Evolutionary conservation across 2,113 vertebrate species (phyloP).

Genomic region (Pyxicephalus adspersus): DNA sequence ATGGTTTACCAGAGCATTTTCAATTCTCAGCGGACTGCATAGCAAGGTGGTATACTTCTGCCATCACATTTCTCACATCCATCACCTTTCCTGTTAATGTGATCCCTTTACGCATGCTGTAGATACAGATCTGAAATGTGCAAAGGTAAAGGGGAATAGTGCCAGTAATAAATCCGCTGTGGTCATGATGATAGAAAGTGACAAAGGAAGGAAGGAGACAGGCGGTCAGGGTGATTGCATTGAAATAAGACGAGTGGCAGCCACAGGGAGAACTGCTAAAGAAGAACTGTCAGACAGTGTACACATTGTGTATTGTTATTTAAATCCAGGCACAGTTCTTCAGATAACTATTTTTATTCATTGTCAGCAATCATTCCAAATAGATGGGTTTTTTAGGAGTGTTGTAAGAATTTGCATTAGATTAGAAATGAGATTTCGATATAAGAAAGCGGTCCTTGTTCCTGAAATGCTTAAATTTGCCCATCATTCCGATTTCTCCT

Average conservation of each 20-base stretch:
- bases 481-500: not conserved
- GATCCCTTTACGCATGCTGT: constrained; percentile 24
- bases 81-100: constrained; percentile 44
- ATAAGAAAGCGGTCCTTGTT: not conserved
- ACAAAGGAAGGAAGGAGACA: constrained; percentile 45
- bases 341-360: constrained; percentile 11
- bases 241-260: constrained; percentile 40
- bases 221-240: constrained; percentile 38
- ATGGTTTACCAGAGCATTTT: constrained; percentile 36
- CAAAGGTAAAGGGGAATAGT: constrained; percentile 31
- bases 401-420: not conserved
- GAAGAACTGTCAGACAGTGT: constrained; percentile 13
- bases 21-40: constrained; percentile 35
- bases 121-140: constrained; percentile 47
- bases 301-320: constrained; percentile 37
- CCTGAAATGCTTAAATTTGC: not conserved
- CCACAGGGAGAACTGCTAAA: constrained; percentile 17
- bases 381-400: not conserved
- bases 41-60: constrained; percentile 26
- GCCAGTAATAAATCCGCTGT: constrained; percentile 28
- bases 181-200: constrained; percentile 43
- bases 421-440: not conserved
- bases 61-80: constrained; percentile 46
- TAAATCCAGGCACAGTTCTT: not conserved
- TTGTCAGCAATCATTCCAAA: not conserved